Evolutionary conservation across 2,888 invertebrate species (phyloP), one percentile per base, ranked within the genome.

Genomic region (Gordius sp.): DNA sequence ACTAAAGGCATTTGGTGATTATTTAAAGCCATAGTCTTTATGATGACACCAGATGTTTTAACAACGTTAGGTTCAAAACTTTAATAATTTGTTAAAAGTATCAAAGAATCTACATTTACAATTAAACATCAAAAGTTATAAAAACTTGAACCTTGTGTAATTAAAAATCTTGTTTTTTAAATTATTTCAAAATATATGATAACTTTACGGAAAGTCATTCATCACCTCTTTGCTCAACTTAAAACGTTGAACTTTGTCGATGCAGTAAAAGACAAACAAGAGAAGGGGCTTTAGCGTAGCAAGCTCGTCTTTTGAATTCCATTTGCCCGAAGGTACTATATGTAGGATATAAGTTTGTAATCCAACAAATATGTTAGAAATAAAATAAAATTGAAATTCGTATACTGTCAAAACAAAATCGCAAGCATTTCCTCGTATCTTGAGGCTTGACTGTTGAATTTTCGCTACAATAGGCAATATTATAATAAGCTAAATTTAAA

Each of bases 161-260:
- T n/a, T n/a, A n/a, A n/a, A n/a, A n/a, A n/a, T n/a, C n/a, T n/a
- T n/a, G n/a, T n/a, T n/a, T n/a, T n/a, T n/a, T n/a, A n/a, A n/a
- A n/a, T n/a, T n/a, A n/a, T n/a, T n/a, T n/a, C n/a, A n/a, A n/a
- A n/a, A n/a, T n/a, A n/a, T n/a, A n/a, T n/a, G 16, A 24, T 27
- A 18, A 24, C 18, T 20, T 27, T 28, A 25, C n/a, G 23, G 8
- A 13, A 8, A 4, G 16, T 47, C 56, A 56, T 47, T 33, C n/a
- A 13, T 26, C 67, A 83, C 85, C 79, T 91, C 91, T 71, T 83
- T 85, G 61, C 82, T 80, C 58, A 91, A 77, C 65, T 80, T 76
- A 61, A 57, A 62, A 60, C 82, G 75, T 66, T 82, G 81, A 62
- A 91, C 75, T 71, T 84, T 86, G 68, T 97, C 93, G 65, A 93